phyloP scores from a whole-genome alignment of 1,140 invertebrate species.

The Drosophila rufa region DNA sequence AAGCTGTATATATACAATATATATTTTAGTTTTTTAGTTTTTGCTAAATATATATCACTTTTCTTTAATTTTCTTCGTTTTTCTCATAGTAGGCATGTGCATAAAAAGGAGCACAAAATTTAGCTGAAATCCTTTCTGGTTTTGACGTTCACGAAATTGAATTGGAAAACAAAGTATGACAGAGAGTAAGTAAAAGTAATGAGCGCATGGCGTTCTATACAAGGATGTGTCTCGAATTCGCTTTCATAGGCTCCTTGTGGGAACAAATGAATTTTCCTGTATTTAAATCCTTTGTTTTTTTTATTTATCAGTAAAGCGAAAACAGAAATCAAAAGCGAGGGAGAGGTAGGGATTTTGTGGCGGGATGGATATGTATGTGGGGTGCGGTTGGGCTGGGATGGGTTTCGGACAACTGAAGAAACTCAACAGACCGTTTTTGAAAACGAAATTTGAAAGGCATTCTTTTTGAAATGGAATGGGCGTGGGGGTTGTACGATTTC shows the following conservation, averaged over 20 bases:
- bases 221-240: constrained; percentile 68
- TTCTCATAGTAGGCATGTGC: constrained; percentile 55
- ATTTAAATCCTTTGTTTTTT: constrained; percentile 40
- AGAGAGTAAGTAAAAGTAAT: constrained; percentile 72
- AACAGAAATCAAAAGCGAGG: constrained; percentile 55
- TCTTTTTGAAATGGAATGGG: constrained; percentile 64
- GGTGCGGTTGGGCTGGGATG: constrained; percentile 14
- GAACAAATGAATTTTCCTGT: constrained; percentile 45
- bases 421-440: constrained; percentile 53
- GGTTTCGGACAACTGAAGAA: constrained; percentile 66
- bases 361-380: constrained; percentile 30
- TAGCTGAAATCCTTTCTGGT: constrained; percentile 66
- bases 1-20: constrained; percentile 72
- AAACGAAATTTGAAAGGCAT: constrained; percentile 59
- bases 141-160: constrained; percentile 67
- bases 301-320: constrained; percentile 45
- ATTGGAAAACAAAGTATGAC: constrained; percentile 72
- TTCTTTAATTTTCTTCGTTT: constrained; percentile 27
- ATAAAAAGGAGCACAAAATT: constrained; percentile 65
- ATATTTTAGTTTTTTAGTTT: constrained; percentile 43
- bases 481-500: constrained; percentile 60
- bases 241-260: constrained; percentile 46
- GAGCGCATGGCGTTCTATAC: constrained; percentile 57
- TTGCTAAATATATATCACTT: constrained; percentile 60
- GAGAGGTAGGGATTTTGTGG: not conserved